Evolutionary conservation across 2,113 vertebrate genomes (phyloP).

Genomic region (Engystomops pustulosus): DNA sequence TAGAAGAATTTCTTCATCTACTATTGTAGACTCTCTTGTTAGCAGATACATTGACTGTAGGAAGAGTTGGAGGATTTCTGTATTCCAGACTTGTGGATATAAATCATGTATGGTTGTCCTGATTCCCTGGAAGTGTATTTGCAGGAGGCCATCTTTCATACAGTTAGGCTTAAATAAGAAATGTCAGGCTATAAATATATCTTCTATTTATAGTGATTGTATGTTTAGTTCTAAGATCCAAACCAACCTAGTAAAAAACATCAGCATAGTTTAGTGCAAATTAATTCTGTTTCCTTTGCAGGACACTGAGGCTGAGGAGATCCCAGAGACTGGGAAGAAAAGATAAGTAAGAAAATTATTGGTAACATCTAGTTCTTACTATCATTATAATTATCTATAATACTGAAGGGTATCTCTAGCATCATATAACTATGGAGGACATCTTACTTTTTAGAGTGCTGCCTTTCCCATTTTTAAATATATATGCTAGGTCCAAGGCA

Average conservation of each 20-base stretch:
- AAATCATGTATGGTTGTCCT: slow-evolving; percentile 38
- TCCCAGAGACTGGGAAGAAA: not conserved
- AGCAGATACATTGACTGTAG: not conserved
- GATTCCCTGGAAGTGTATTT: slow-evolving; percentile 13
- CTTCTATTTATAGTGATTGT: not conserved
- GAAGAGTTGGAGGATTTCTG: not conserved
- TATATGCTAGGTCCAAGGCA: no score
- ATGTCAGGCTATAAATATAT: slow-evolving; percentile 36
- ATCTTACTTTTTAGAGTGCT: no score
- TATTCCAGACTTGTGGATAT: not conserved
- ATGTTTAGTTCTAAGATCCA: not conserved
- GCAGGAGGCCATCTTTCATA: not conserved
- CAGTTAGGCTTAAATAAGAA: slow-evolving; percentile 29
- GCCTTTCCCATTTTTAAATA: no score
- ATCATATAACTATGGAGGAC: no score
- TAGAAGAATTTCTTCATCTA: no score
- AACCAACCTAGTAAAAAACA: not conserved
- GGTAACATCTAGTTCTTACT: not conserved
- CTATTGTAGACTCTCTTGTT: not conserved
- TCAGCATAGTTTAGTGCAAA: not conserved
- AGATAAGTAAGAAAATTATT: not conserved
- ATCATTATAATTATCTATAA: no score
- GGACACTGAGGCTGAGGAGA: not conserved
- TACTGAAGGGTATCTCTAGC: no score
- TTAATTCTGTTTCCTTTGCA: not conserved